Percentiles rank a stretch among this genome's conserved stretches.
These are phyloP conservation scores for Anser cygnoides DNA, from an alignment of 2,113 vertebrate genomes.

Conservation along the genomic window DNA sequence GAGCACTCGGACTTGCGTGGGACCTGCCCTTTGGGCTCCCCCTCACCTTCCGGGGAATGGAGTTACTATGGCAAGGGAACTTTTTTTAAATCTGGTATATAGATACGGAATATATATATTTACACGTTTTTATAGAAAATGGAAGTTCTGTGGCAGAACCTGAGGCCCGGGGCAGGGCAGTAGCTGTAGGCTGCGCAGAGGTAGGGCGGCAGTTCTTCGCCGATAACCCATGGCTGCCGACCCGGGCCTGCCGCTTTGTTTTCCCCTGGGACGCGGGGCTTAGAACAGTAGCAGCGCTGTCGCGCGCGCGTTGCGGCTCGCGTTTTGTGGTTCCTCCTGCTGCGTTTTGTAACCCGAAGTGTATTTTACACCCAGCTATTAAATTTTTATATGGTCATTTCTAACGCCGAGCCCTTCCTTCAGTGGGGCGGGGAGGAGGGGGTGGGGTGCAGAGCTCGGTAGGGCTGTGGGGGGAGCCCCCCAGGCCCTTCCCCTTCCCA, in stretches of 20 bases:
- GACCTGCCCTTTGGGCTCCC: neutral
- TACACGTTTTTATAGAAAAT: constrained; percentile 54
- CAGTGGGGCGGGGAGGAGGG: too few species aligned
- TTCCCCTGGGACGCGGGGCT: constrained; percentile 69
- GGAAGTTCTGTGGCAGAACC: constrained; percentile 62
- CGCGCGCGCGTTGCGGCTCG: constrained; percentile 65
- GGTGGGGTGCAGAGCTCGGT: too few species aligned
- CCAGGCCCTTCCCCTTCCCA: too few species aligned
- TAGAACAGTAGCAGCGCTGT: constrained; percentile 65
- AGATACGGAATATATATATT: constrained; percentile 22
- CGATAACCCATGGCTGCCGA: too few species aligned
- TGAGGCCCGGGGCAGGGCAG: constrained; percentile 70
- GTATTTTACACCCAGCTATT: constrained; percentile 79
- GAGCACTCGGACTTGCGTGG: neutral
- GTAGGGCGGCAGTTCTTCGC: neutral
- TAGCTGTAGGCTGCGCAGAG: constrained; percentile 62
- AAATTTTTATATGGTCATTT: constrained; percentile 84
- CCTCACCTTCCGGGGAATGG: neutral
- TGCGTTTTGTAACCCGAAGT: constrained; percentile 74
- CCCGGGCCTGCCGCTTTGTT: too few species aligned
- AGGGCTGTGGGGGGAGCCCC: too few species aligned
- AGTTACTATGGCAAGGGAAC: constrained; percentile 38
- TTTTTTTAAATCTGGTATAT: constrained; percentile 44
- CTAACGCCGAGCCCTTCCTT: neutral
- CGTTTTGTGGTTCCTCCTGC: constrained; percentile 38